Conservation (phyloP, 2,113 vertebrate genomes). For the Eulemur rufifrons region DNA sequence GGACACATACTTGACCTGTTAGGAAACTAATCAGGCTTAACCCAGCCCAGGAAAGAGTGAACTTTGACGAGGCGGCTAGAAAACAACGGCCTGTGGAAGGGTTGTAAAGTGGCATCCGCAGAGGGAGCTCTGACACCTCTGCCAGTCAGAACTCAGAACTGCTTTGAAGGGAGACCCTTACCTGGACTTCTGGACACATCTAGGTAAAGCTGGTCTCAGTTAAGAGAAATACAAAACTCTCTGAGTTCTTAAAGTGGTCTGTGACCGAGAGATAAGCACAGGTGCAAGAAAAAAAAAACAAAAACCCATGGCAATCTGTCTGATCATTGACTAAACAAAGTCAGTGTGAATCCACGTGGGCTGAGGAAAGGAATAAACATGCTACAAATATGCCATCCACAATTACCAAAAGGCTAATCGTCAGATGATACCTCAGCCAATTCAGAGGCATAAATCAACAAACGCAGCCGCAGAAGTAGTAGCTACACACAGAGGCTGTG, state of each 20-base stretch:
- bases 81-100: neutral
- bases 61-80: neutral
- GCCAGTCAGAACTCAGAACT: neutral
- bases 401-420: slow-evolving; percentile 42
- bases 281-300: slow-evolving; percentile 23
- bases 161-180: slow-evolving; percentile 44
- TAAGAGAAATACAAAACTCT: slow-evolving; percentile 30
- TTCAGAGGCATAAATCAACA: slow-evolving; percentile 29
- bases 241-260: slow-evolving; percentile 45
- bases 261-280: slow-evolving; percentile 68
- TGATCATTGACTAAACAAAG: slow-evolving; percentile 68
- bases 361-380: slow-evolving; percentile 42
- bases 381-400: slow-evolving; percentile 45
- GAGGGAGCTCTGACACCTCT: neutral
- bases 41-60: neutral
- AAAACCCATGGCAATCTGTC: neutral
- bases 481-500: fast-evolving
- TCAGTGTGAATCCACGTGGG: slow-evolving; percentile 23
- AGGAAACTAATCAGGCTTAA: neutral
- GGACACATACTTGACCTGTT: neutral
- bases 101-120: neutral
- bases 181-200: slow-evolving; percentile 30
- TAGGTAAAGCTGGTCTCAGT: slow-evolving; percentile 41
- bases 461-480: fast-evolving
- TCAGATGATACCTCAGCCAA: neutral